Conservation (phyloP, 2,888 invertebrate species). For the Hymenopus coronatus region DNA sequence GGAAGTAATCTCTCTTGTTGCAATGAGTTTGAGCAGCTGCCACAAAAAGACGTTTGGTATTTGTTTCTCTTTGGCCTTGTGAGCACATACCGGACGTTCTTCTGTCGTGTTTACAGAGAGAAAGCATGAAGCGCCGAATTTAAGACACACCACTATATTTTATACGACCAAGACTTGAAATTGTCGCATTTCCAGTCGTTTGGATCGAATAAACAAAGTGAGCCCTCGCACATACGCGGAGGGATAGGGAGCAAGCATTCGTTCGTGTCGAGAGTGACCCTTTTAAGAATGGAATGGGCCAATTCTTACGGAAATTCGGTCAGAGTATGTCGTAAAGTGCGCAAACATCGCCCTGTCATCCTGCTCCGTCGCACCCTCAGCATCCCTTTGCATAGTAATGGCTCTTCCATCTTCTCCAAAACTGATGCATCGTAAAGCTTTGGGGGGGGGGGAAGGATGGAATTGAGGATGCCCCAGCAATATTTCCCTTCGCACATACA, state of each 20-base stretch:
- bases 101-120: not conserved
- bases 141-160: not conserved
- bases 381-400: constrained; percentile 16
- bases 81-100: not conserved
- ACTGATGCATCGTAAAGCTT: constrained; percentile 7
- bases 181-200: not conserved
- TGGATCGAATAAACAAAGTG: not conserved
- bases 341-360: not conserved
- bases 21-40: too few species aligned
- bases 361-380: not conserved
- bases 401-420: constrained; percentile 8
- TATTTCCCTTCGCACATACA: not conserved
- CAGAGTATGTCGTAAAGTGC: constrained; percentile 24
- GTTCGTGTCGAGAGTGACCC: constrained; percentile 10
- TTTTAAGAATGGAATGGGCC: constrained; percentile 24
- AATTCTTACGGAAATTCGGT: constrained; percentile 29
- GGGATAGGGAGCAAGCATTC: not conserved
- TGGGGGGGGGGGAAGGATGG: not conserved
- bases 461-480: not conserved
- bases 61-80: not conserved
- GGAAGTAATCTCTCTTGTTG: too few species aligned
- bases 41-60: not conserved
- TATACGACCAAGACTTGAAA: not conserved
- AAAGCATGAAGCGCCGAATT: not conserved
- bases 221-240: not conserved